These are phyloP conservation scores for Trematocara nigrifrons DNA, from an alignment of 2,113 vertebrate genomes.

Conservation along the genomic window DNA sequence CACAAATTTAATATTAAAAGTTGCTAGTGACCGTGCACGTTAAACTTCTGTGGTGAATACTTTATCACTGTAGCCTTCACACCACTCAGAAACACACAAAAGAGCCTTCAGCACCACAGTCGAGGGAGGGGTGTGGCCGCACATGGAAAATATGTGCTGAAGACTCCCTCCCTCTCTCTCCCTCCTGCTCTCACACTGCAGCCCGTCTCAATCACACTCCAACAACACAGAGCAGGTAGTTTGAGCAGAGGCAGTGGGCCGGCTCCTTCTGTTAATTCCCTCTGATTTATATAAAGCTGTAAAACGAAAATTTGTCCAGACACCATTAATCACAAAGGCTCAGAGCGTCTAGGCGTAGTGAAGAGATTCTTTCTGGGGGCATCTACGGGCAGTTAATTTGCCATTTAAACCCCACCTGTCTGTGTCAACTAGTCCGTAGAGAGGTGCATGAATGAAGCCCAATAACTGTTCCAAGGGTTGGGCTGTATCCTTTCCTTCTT, in stretches of 20 bases:
- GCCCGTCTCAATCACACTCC: conserved; percentile 37
- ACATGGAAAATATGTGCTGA: conserved; percentile 63
- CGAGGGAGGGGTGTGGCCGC: conserved; percentile 40
- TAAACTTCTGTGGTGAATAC: not conserved
- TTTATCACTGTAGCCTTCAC: conserved; percentile 32
- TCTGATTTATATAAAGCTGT: conserved; percentile 36
- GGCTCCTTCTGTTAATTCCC: conserved; percentile 26
- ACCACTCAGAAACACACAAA: conserved; percentile 51
- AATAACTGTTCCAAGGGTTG: conserved; percentile 15
- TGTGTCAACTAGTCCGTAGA: conserved; percentile 45
- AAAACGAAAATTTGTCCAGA: conserved; percentile 53
- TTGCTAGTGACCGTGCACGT: not conserved
- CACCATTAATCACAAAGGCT: conserved; percentile 55
- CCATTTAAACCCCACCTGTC: conserved; percentile 47
- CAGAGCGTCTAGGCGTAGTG: not conserved
- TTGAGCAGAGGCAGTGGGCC: conserved; percentile 25
- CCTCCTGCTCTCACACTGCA: not conserved
- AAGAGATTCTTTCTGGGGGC: conserved; percentile 28
- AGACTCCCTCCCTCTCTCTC: conserved; percentile 2
- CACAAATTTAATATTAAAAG: not conserved
- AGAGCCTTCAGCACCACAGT: conserved; percentile 58
- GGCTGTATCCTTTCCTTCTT: conserved; percentile 24
- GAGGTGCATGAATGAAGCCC: conserved; percentile 12
- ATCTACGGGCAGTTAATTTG: conserved; percentile 26
- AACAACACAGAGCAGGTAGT: conserved; percentile 50